phyloP scores from a whole-genome alignment of 2,888 invertebrate species.

The Allygus modestus region DNA sequence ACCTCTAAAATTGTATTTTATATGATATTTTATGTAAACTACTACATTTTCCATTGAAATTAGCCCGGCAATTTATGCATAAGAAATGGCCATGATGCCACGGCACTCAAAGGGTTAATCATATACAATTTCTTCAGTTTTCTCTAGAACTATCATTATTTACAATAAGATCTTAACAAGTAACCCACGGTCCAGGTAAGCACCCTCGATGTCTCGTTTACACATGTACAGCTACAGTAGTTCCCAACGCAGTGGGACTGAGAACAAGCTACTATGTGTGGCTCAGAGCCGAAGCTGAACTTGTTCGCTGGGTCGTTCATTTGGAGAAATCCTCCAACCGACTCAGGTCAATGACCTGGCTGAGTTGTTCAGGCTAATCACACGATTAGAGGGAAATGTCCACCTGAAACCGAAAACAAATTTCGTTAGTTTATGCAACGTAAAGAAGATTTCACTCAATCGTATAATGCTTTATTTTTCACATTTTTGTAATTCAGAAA shows the following conservation, averaged over 20 bases:
- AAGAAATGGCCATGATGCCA: no score
- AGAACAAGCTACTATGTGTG: slow-evolving; percentile 22
- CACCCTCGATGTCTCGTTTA: background rate
- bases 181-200: background rate
- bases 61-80: no score
- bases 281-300: slow-evolving; percentile 10
- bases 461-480: no score
- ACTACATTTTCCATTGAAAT: no score
- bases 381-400: slow-evolving; percentile 2
- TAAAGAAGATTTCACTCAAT: no score
- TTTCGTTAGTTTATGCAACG: background rate
- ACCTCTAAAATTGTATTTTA: no score
- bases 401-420: slow-evolving; percentile 4
- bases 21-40: no score
- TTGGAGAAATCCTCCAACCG: slow-evolving; percentile 1
- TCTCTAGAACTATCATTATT: no score
- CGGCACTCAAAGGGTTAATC: background rate
- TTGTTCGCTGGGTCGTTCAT: background rate
- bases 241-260: background rate
- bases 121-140: background rate
- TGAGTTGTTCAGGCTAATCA: background rate
- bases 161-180: slow-evolving; percentile 1
- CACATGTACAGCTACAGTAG: slow-evolving; percentile 1
- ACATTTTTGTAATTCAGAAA: no score
- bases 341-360: background rate